These are phyloP conservation scores for Sitophilus oryzae DNA, from an alignment of 1,140 invertebrate species.

Conservation along the genomic window DNA sequence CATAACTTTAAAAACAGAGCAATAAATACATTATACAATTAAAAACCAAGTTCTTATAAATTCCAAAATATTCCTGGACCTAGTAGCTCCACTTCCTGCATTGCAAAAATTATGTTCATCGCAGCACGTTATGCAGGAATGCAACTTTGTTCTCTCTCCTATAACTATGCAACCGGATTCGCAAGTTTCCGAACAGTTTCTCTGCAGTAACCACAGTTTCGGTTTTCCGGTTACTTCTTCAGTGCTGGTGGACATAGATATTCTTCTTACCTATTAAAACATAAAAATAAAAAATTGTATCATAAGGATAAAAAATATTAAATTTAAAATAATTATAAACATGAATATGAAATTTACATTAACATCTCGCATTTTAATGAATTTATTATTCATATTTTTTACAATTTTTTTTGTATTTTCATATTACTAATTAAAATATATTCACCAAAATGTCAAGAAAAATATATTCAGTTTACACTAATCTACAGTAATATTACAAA, in stretches of 20 bases:
- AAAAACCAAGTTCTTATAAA: no score
- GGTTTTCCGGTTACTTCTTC: slow-evolving; percentile 70
- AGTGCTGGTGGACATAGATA: slow-evolving; percentile 75
- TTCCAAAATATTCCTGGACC: not conserved
- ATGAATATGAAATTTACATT: no score
- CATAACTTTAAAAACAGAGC: no score
- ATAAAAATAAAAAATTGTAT: not conserved
- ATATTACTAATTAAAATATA: no score
- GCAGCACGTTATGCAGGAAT: slow-evolving; percentile 78
- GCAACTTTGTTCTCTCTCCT: slow-evolving; percentile 76
- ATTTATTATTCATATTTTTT: no score
- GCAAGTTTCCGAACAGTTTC: slow-evolving; percentile 74
- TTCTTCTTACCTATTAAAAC: slow-evolving; percentile 63
- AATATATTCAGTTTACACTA: no score
- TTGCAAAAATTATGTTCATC: slow-evolving; percentile 71
- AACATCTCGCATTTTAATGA: no score
- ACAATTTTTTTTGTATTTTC: no score
- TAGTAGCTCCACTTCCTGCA: slow-evolving; percentile 27
- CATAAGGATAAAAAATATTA: no score
- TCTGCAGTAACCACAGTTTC: slow-evolving; percentile 74
- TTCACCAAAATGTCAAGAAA: no score
- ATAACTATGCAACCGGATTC: slow-evolving; percentile 81
- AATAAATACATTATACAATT: not conserved
- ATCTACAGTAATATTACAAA: no score
- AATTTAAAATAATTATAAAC: no score